These are phyloP conservation scores for Bilobella aurantiaca DNA, from an alignment of 1,140 invertebrate species.

Conservation along the genomic window DNA sequence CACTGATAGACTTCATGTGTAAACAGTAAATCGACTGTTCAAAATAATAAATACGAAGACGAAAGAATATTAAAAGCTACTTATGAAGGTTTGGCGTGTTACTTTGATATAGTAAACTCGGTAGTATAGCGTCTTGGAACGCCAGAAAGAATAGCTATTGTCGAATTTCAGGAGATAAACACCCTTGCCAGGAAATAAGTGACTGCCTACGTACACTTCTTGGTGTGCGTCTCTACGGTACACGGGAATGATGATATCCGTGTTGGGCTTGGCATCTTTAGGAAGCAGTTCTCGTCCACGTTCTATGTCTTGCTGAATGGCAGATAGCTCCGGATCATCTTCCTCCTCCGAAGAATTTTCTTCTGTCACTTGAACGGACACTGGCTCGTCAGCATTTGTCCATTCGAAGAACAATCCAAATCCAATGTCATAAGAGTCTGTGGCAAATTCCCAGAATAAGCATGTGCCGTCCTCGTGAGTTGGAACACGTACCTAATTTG, in stretches of 20 bases:
- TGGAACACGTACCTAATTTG: conserved; percentile 70
- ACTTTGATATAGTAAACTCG: conserved; percentile 91
- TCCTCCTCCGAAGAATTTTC: conserved; percentile 85
- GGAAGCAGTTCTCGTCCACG: conserved; percentile 51
- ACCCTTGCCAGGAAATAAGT: conserved; percentile 90
- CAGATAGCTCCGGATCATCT: conserved; percentile 55
- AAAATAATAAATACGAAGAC: too few relatives aligned
- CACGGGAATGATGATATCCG: conserved; percentile 54
- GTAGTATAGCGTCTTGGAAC: conserved; percentile 98
- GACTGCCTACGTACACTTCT: conserved; percentile 94
- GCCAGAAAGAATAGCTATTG: conserved; percentile 97
- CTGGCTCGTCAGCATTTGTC: conserved; percentile 57
- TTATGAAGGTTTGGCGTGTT: conserved; percentile 32
- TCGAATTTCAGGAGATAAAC: conserved; percentile 98
- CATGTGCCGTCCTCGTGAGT: conserved; percentile 88
- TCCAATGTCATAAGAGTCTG: conserved; percentile 95
- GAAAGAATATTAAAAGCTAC: too few relatives aligned
- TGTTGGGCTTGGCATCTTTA: conserved; percentile 35
- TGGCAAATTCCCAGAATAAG: conserved; percentile 99
- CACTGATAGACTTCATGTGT: too few relatives aligned
- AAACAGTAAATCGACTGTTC: too few relatives aligned
- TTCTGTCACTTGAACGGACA: conserved; percentile 70
- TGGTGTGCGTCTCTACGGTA: conserved; percentile 91
- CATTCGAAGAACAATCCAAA: conserved; percentile 99
- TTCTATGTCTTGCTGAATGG: conserved; percentile 45